These are phyloP conservation scores for Ditula angustiorana DNA, from an alignment of 2,888 invertebrate genomes.

Conservation along the genomic window DNA sequence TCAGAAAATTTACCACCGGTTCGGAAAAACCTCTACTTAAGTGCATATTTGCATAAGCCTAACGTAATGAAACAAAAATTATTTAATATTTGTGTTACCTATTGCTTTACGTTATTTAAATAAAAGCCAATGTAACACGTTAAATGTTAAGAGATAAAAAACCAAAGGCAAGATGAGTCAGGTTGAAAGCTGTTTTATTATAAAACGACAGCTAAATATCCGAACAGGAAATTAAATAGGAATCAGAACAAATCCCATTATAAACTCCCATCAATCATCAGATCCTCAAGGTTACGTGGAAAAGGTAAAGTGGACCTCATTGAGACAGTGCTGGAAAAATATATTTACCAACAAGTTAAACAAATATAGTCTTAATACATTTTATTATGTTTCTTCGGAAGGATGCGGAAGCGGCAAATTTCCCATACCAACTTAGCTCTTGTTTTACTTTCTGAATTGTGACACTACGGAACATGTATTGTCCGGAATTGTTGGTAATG, in stretches of 20 bases:
- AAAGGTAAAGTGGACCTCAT: slow-evolving; percentile 51
- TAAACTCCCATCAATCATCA: slow-evolving; percentile 75
- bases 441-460: no score
- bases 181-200: slow-evolving; percentile 49
- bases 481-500: no score
- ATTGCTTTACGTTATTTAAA: no score
- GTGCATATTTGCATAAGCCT: no score
- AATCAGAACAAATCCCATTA: slow-evolving; percentile 74
- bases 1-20: no score
- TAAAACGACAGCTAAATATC: slow-evolving; percentile 72
- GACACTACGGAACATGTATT: no score
- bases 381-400: no score
- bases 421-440: no score
- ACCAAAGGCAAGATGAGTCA: background rate
- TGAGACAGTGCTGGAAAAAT: slow-evolving; percentile 30
- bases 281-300: slow-evolving; percentile 51
- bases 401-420: no score
- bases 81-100: no score
- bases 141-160: background rate
- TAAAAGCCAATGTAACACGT: background rate
- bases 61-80: no score
- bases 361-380: background rate
- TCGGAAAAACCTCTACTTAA: no score
- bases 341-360: slow-evolving; percentile 11
- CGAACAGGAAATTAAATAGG: slow-evolving; percentile 76